Evolutionary conservation across 2,888 invertebrate genomes (phyloP).

Genomic region (Dermolepida albohirtum): DNA sequence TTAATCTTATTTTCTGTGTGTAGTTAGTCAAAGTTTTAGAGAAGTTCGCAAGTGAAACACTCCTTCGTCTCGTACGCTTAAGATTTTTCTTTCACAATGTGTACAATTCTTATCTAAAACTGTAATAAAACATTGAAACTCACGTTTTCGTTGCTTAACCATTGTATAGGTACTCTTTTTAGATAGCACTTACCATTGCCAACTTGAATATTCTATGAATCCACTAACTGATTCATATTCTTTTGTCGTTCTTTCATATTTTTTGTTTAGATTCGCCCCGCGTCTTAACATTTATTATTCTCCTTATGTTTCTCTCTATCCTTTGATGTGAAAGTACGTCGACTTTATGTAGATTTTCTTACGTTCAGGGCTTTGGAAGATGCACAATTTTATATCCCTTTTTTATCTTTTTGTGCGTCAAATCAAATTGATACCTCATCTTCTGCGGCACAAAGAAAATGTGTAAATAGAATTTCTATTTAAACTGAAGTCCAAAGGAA

Average conservation of each 20-base stretch:
- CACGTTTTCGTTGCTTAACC: too few species aligned
- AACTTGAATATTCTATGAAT: conserved; percentile 3
- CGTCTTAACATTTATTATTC: conserved; percentile 18
- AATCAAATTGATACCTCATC: conserved; percentile 11
- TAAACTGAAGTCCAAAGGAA: too few species aligned
- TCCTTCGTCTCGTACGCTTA: too few species aligned
- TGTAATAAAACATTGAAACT: too few species aligned
- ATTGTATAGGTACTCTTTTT: too few species aligned
- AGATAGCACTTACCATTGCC: too few species aligned
- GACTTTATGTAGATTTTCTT: conserved; percentile 10
- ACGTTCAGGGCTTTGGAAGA: background rate
- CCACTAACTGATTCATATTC: conserved; percentile 23
- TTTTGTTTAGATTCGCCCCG: conserved; percentile 14
- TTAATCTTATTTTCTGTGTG: too few species aligned
- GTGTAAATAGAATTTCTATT: too few species aligned
- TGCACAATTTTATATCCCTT: conserved; percentile 5
- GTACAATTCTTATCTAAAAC: too few species aligned
- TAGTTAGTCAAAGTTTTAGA: too few species aligned
- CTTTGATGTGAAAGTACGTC: conserved; percentile 14
- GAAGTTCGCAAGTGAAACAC: too few species aligned
- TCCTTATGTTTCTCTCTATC: conserved; percentile 13
- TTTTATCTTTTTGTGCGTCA: conserved; percentile 3
- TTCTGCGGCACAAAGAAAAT: background rate
- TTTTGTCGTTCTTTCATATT: conserved; percentile 11
- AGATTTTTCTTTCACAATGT: too few species aligned